Evolutionary conservation across 2,113 vertebrate species (phyloP).

Genomic region (Gnathonemus echidnorhynchus): DNA sequence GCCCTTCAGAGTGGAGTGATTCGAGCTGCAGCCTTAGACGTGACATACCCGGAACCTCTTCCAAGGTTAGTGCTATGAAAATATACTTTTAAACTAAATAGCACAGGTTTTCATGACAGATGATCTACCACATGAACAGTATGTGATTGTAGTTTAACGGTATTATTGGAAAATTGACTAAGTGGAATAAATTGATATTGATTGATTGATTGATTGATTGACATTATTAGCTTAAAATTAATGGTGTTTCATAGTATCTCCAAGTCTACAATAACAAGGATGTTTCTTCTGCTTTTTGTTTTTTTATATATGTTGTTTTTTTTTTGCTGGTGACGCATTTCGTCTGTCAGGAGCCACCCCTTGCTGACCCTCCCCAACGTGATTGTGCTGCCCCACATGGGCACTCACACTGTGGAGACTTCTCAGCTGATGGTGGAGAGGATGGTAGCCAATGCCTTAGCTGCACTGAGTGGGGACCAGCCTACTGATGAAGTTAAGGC

Average conservation of each 20-base stretch:
- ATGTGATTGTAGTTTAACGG: too few relatives aligned
- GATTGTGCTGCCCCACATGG: slow-evolving; percentile 44
- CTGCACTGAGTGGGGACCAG: slow-evolving; percentile 28
- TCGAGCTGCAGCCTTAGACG: slow-evolving; percentile 52
- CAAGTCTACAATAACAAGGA: neutral
- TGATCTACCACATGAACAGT: neutral
- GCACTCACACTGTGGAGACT: slow-evolving; percentile 40
- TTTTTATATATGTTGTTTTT: neutral
- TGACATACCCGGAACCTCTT: slow-evolving; percentile 56
- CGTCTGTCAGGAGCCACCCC: slow-evolving; percentile 37
- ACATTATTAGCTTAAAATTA: neutral
- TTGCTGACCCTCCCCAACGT: slow-evolving; percentile 41
- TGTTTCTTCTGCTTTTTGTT: neutral
- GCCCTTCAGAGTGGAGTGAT: slow-evolving; percentile 51
- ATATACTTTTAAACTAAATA: neutral
- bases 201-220: too few relatives aligned
- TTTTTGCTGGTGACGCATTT: neutral
- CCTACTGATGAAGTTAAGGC: slow-evolving; percentile 43
- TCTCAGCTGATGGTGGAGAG: slow-evolving; percentile 28
- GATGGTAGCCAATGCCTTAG: slow-evolving; percentile 43
- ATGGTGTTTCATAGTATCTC: neutral
- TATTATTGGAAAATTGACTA: too few relatives aligned
- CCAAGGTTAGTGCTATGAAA: slow-evolving; percentile 48
- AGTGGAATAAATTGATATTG: too few relatives aligned
- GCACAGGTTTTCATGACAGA: neutral